Conservation (phyloP, 2,113 vertebrate genomes). For the Aspiorhynchus laticeps region DNA sequence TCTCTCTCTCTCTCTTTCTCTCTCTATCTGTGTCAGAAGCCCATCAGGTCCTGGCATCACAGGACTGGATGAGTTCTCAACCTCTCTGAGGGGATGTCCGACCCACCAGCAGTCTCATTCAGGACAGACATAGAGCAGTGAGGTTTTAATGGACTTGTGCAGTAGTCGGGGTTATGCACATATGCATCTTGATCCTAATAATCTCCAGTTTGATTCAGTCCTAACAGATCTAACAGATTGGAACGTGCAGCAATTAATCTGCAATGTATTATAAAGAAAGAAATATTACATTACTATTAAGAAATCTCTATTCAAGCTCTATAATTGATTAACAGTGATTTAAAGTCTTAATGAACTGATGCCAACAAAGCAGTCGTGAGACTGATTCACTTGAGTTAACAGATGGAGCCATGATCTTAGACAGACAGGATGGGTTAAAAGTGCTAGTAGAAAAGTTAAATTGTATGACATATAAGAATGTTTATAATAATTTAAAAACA, state of each 20-base stretch:
- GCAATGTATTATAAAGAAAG: background rate
- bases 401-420: background rate
- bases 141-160: background rate
- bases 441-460: background rate
- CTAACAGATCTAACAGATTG: background rate
- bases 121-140: background rate
- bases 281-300: background rate
- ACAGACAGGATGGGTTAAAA: background rate
- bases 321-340: background rate
- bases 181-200: background rate
- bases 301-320: background rate
- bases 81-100: background rate
- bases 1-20: background rate
- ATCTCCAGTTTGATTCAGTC: background rate
- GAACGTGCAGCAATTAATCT: background rate
- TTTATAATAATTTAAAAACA: too few relatives aligned
- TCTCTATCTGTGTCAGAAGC: conserved; percentile 11
- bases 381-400: background rate
- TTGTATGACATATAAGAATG: background rate
- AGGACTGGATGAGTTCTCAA: background rate
- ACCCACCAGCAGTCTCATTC: background rate
- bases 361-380: too few relatives aligned
- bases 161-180: background rate
- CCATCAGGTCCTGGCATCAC: background rate
- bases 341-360: background rate